These are phyloP conservation scores for Mayetiola destructor DNA, from an alignment of 2,888 invertebrate genomes.

Conservation along the genomic window DNA sequence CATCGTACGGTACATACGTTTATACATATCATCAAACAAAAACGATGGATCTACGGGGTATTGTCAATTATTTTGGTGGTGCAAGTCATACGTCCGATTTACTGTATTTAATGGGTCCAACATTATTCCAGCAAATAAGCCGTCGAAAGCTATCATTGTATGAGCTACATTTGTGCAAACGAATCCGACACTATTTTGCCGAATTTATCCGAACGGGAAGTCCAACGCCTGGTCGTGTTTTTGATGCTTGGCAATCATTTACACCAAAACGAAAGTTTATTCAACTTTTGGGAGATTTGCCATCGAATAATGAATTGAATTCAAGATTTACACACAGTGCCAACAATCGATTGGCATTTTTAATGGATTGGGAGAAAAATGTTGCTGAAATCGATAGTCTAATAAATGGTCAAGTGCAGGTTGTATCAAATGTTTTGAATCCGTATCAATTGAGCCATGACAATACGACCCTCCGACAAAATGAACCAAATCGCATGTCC, in stretches of 20 bases:
- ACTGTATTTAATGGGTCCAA: constrained; percentile 49
- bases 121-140: constrained; percentile 49
- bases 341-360: constrained; percentile 16
- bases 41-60: constrained; percentile 34
- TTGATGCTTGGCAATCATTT: constrained; percentile 47
- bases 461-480: constrained; percentile 1
- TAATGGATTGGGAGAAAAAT: constrained; percentile 23
- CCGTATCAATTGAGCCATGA: constrained; percentile 17
- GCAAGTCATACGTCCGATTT: constrained; percentile 54
- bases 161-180: constrained; percentile 43
- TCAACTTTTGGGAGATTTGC: constrained; percentile 27
- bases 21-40: constrained; percentile 32
- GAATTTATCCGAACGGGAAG: constrained; percentile 42
- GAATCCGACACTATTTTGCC: constrained; percentile 38
- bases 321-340: not conserved
- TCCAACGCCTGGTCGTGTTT: constrained; percentile 40
- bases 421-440: constrained; percentile 18
- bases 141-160: constrained; percentile 43
- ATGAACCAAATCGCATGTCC: not conserved
- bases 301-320: constrained; percentile 8
- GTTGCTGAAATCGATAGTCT: constrained; percentile 27
- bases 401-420: constrained; percentile 18
- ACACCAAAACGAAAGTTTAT: constrained; percentile 29
- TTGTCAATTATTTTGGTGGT: constrained; percentile 36
- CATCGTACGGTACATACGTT: constrained; percentile 23